Base-by-base conservation (phyloP, 2,113 vertebrate species). In the Psettodes erumei region DNA sequence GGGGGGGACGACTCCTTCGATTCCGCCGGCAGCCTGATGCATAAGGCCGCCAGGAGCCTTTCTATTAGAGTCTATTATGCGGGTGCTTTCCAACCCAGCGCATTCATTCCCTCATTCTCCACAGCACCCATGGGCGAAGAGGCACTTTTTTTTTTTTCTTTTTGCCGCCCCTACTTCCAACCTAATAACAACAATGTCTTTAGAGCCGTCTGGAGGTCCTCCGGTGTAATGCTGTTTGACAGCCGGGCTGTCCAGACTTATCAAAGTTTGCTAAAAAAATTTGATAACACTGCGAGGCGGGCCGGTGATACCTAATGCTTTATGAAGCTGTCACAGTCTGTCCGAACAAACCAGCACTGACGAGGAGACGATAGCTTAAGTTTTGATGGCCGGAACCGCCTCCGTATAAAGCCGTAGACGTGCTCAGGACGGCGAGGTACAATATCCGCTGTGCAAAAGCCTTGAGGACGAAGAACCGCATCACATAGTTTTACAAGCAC, bases 101-200 rank as follows among this genome's bases (percentile, higher is more conserved):
- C 35, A 66, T 73, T 70, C 45, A 59, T 60, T 75, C 53, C 58
- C 32, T 60, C 10, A 23, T 54, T 76, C 43, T 28, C 37, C 27
- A 61, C 47, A 28, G 47, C 63, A 70, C 77, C 75, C 60, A 45
- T 75, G 51, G 70, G 85, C 66, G 35, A 47, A 72, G 54, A 62
- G 47, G 50, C 63, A 23, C 32, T 74, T 71, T 72, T n/a, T n/a
- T n/a, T 16, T 21, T 60, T 19, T 21, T 75, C 64, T 53, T 53
- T 27, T 33, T 18, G 12, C 65, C 75, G 56, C 35, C 50, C 74
- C 79, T 66, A 74, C 42, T 42, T 66, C 74, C 45, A 81, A 62
- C 43, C 59, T 82, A 77, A 88, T 86, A 77, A 80, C 58, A 69
- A 30, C 71, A 70, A 76, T 70, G 37, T 71, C 73, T 86, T 79